A percentile compares a stretch with the other conserved stretches of the same genome.
Conservation (phyloP, 2,113 vertebrate species). For the Microtus ochrogaster region DNA sequence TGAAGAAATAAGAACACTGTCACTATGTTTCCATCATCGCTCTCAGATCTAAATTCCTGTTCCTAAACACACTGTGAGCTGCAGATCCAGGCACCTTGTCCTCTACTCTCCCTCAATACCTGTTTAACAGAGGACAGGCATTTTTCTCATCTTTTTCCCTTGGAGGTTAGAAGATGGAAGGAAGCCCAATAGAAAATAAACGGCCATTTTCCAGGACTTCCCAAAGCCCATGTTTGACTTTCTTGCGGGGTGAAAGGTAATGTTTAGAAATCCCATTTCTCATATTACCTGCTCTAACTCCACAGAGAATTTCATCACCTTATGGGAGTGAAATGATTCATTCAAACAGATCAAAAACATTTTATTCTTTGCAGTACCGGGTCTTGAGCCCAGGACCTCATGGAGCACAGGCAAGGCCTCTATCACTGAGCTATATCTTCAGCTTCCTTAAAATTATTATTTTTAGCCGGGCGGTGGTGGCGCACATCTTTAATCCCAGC, state of each 20-base stretch:
- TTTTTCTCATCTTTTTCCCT: neutral
- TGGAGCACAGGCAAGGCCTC: neutral
- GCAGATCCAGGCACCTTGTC: neutral
- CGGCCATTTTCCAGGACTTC: neutral
- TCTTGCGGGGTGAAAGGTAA: neutral
- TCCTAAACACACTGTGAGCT: neutral
- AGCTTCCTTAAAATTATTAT: neutral
- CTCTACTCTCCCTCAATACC: neutral
- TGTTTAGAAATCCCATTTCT: neutral
- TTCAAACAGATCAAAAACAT: too few species aligned
- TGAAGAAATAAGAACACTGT: too few species aligned
- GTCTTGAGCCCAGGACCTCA: neutral
- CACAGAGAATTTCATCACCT: neutral
- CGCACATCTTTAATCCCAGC: too few species aligned
- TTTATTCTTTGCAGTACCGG: fast-evolving
- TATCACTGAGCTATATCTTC: neutral
- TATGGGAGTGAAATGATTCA: neutral
- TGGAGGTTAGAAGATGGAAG: neutral
- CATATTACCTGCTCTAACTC: neutral
- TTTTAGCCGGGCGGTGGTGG: too few species aligned
- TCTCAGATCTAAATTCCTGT: neutral
- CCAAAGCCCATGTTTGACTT: neutral
- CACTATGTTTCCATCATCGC: neutral
- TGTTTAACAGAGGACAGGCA: neutral
- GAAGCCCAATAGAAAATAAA: neutral